These are phyloP conservation scores for Pelvicachromis taeniatus DNA, from an alignment of 2,113 vertebrate genomes.

Conservation along the genomic window DNA sequence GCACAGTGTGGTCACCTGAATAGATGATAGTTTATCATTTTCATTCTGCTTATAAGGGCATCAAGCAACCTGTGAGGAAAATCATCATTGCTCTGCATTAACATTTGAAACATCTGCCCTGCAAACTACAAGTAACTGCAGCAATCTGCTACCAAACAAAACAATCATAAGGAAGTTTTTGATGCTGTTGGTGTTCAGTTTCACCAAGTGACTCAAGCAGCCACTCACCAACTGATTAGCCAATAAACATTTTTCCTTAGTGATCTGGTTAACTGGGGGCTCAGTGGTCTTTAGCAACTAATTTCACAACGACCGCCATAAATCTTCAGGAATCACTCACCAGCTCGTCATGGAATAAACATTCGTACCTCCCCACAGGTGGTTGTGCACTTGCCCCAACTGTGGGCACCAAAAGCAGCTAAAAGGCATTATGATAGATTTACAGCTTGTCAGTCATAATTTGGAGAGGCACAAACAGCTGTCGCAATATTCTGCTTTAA, in stretches of 20 bases:
- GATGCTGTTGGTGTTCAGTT: background rate
- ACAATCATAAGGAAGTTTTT: background rate
- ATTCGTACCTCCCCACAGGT: background rate
- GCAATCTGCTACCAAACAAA: background rate
- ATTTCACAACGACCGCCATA: fast-evolving
- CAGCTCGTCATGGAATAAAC: background rate
- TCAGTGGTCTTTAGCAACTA: background rate
- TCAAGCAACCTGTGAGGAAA: background rate
- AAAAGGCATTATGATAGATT: background rate
- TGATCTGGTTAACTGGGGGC: background rate
- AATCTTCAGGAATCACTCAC: background rate
- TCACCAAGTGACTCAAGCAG: background rate
- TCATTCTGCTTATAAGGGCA: fast-evolving
- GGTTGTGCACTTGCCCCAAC: background rate
- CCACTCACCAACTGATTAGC: background rate
- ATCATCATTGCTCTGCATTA: fast-evolving
- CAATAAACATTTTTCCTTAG: background rate
- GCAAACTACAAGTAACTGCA: background rate
- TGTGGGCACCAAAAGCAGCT: background rate
- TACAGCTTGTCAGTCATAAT: background rate
- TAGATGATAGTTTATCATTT: background rate
- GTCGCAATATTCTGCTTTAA: background rate
- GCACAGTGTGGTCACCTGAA: background rate
- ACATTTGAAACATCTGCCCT: background rate
- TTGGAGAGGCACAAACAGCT: background rate